Base-by-base conservation (phyloP, 2,888 invertebrate species). In the Phyto melanocephala region DNA sequence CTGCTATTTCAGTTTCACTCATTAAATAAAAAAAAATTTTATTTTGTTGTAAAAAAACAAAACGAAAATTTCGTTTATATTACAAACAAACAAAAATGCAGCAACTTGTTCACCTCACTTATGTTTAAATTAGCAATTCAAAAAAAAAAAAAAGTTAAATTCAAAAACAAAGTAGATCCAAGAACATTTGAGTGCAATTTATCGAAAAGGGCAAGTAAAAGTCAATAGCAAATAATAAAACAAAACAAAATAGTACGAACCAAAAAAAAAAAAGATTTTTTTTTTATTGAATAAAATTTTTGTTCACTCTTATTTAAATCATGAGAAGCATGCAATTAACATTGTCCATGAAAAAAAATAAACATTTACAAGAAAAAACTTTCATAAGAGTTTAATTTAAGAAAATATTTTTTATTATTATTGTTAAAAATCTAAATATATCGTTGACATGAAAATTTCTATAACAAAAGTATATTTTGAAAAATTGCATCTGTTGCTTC, bases 201-300 rank as follows among this genome's bases (percentile, higher is more conserved):
- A 45, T 33, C 11, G 35, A 71, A 71, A 78, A 78, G 79, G 79
- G 79, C 72, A 79, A 72, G 67, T 79, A 67, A 72, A 72, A 67
- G 79, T 72, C 79, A 79, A 79, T 60, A 45, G 33, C 13, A 40
- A n/a, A n/a, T 28, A 28, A 28, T 6, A 28, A 60, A 50, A n/a
- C 13, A 52, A 68, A 60, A 52, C 10, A 35, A n/a, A 56, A 20
- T 13, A 45, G 3, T 5, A 54, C 42, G 17, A 20, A 65, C 4
- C 15, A 15, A 35, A 42, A 54, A 33, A 35, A 42, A 54, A 20
- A 63, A 3, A 70, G 4, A 47, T 45, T 37, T 62, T 60, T 28
- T 52, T 22, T 68, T 60, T 70, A 77, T 62, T 62, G 54, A 54
- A 62, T 50, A 50, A 47, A 70, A 42, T 70, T 50, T 54, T 54